Percentiles rank a stretch among this genome's conserved stretches.
These are phyloP conservation scores for Macropis europaea DNA, from an alignment of 2,888 invertebrate species.

Conservation along the genomic window DNA sequence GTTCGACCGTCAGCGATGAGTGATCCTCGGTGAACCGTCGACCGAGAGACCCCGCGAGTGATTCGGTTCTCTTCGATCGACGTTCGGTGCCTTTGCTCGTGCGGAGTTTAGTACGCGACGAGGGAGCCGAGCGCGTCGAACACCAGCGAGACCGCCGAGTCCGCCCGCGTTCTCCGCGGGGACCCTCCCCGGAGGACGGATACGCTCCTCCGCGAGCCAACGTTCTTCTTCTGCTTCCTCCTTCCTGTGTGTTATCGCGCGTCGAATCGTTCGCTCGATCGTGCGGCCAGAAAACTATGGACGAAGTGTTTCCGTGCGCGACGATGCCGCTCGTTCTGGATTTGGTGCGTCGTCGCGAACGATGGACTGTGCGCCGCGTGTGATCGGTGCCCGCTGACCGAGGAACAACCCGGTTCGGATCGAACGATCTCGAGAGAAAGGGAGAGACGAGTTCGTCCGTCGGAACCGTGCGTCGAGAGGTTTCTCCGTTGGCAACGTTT, in stretches of 20 bases:
- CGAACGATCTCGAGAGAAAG: not conserved
- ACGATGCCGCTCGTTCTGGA: constrained; percentile 50
- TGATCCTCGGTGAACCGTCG: constrained; percentile 33
- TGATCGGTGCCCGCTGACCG: constrained; percentile 43
- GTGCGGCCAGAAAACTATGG: constrained; percentile 43
- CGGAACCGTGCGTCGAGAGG: too few species aligned
- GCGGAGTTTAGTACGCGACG: not conserved
- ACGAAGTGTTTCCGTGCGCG: constrained; percentile 34
- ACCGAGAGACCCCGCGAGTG: constrained; percentile 23
- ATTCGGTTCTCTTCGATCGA: not conserved
- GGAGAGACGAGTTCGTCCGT: too few species aligned
- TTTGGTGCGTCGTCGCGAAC: constrained; percentile 52
- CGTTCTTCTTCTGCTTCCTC: too few species aligned
- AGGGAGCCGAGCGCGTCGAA: not conserved
- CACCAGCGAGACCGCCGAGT: not conserved
- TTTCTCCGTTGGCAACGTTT: too few species aligned
- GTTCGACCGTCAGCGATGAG: constrained; percentile 27
- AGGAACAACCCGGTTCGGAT: not conserved
- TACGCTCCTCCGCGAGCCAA: not conserved
- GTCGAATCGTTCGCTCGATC: not conserved
- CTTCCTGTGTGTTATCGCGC: too few species aligned
- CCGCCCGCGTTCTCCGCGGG: constrained; percentile 9
- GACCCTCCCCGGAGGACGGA: constrained; percentile 23
- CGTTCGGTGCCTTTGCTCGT: not conserved
- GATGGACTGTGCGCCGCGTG: constrained; percentile 61